Evolutionary conservation across 2,888 invertebrate species (phyloP).

Genomic region (Pseudanteris insignis): DNA sequence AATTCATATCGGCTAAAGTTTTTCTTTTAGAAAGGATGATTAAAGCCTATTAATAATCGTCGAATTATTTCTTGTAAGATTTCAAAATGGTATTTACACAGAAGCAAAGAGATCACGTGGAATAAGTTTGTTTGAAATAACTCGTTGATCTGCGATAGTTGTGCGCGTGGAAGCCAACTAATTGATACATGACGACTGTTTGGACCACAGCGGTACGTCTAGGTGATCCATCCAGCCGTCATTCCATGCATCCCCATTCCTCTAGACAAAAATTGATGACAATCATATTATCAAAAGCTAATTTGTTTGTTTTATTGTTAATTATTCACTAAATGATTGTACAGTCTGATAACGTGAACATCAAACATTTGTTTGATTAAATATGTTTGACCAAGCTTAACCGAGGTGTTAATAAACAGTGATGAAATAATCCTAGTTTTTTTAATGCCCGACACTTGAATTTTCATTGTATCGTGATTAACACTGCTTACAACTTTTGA

Average conservation of each 20-base stretch:
- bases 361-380: too few relatives aligned
- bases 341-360: too few relatives aligned
- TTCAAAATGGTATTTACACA: constrained; percentile 21
- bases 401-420: too few relatives aligned
- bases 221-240: constrained; percentile 59
- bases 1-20: constrained; percentile 29
- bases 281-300: constrained; percentile 17
- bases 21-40: constrained; percentile 40
- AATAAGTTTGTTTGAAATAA: constrained; percentile 59
- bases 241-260: constrained; percentile 48
- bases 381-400: too few relatives aligned
- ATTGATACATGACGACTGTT: constrained; percentile 52
- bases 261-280: constrained; percentile 29
- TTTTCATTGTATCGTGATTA: too few relatives aligned
- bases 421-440: too few relatives aligned
- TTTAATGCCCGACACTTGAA: too few relatives aligned
- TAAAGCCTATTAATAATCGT: constrained; percentile 32
- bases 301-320: constrained; percentile 19
- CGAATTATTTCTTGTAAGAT: constrained; percentile 28
- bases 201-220: constrained; percentile 52
- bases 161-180: constrained; percentile 65
- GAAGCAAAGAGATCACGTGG: constrained; percentile 16
- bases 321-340: not conserved
- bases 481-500: constrained; percentile 22
- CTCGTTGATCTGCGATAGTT: constrained; percentile 66